These are phyloP conservation scores for Meandrina meandrites DNA, from an alignment of 92 coral and sea anemone species.

Conservation along the genomic window DNA sequence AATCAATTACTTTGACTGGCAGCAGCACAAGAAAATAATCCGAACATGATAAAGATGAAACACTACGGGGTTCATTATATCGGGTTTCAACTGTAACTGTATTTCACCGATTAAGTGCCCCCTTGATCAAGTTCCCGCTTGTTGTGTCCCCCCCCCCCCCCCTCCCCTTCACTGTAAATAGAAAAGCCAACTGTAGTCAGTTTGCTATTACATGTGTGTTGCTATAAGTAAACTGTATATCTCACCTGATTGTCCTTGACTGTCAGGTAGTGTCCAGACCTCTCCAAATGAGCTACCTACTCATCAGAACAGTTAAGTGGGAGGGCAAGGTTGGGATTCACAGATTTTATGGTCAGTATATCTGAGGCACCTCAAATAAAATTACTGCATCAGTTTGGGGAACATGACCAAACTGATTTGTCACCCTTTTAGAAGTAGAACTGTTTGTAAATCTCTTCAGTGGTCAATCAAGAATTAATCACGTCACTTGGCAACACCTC, in stretches of 20 bases:
- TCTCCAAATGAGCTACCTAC: slow-evolving; percentile 99
- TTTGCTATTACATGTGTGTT: background rate
- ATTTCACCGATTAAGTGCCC: too few relatives aligned
- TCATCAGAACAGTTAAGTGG: slow-evolving; percentile 79
- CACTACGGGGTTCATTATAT: too few relatives aligned
- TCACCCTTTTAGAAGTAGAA: background rate
- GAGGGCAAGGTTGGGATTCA: slow-evolving; percentile 77
- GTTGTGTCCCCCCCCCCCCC: too few relatives aligned
- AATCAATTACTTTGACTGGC: too few relatives aligned
- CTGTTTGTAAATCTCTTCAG: background rate
- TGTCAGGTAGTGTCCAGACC: slow-evolving; percentile 99
- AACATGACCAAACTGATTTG: background rate
- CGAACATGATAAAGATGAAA: too few relatives aligned
- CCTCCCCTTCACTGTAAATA: too few relatives aligned
- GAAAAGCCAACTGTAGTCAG: too few relatives aligned
- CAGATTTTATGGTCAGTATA: slow-evolving; percentile 98
- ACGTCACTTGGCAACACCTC: background rate
- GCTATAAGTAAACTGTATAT: background rate
- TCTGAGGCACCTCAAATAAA: slow-evolving; percentile 92
- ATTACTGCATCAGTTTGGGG: slow-evolving; percentile 56
- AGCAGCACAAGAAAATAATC: too few relatives aligned
- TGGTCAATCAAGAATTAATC: background rate
- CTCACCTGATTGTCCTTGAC: slow-evolving; percentile 99
- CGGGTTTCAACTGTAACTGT: too few relatives aligned
- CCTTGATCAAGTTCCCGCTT: too few relatives aligned